Percentiles rank a stretch among this genome's conserved stretches.
Evolutionary conservation across 2,113 vertebrate genomes (phyloP).

Genomic region (Mystacornis crossleyi): DNA sequence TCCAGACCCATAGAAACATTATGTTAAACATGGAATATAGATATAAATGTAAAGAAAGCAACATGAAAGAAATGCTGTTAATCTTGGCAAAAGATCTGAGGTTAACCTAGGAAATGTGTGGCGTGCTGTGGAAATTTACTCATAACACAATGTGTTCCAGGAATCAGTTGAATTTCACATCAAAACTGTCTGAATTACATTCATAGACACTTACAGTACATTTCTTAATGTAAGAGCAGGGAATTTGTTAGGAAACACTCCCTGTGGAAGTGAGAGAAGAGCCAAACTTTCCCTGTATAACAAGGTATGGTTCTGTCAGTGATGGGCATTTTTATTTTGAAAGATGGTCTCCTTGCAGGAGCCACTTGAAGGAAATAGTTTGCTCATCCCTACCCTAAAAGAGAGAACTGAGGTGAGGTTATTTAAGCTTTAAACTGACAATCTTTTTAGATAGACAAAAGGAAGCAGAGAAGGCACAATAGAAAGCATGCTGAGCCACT

Average conservation of each 20-base stretch:
- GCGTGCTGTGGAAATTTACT: conserved; percentile 52
- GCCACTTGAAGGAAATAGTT: neutral
- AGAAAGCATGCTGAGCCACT: neutral
- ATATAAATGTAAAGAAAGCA: conserved; percentile 60
- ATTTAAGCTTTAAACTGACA: neutral
- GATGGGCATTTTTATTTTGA: neutral
- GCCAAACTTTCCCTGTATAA: neutral
- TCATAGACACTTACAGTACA: neutral
- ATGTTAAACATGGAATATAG: conserved; percentile 50
- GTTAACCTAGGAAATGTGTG: conserved; percentile 50
- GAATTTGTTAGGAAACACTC: neutral
- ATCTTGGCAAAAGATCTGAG: conserved; percentile 63
- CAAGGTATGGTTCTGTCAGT: neutral
- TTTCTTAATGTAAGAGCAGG: neutral
- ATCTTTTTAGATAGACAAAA: neutral
- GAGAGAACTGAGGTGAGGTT: neutral
- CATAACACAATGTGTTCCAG: conserved; percentile 44
- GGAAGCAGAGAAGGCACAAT: neutral
- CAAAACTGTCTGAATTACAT: conserved; percentile 21
- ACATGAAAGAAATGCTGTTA: conserved; percentile 55
- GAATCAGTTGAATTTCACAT: conserved; percentile 8
- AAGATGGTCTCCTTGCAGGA: neutral
- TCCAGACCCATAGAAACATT: conserved; percentile 25
- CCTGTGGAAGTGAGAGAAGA: neutral
- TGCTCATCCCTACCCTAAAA: neutral